Evolutionary conservation across 2,113 vertebrate species (phyloP).

Genomic region (Piaya cayana): DNA sequence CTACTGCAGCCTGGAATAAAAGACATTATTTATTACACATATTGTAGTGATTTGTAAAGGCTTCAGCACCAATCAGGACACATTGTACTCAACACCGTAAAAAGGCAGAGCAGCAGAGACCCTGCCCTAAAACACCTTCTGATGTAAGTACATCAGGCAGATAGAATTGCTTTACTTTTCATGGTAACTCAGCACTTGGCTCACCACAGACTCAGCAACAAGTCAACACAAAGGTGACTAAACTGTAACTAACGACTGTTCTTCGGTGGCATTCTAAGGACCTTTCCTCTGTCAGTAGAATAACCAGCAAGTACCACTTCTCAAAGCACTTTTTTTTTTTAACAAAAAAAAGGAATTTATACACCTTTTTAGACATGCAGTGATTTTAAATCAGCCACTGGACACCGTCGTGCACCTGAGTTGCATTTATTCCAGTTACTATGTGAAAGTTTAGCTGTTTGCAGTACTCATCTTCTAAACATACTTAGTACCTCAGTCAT

Average conservation of each 20-base stretch:
- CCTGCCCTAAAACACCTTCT: neutral
- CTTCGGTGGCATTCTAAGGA: neutral
- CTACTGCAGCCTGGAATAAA: neutral
- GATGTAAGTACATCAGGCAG: conserved; percentile 12
- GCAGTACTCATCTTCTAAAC: neutral
- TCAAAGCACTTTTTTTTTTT: neutral
- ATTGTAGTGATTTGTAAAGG: neutral
- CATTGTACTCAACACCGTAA: neutral
- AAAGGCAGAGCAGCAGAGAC: neutral
- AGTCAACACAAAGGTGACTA: neutral
- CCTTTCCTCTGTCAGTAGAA: neutral
- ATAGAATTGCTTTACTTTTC: conserved; percentile 22
- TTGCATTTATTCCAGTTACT: neutral
- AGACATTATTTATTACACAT: neutral
- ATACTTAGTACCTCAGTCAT: neutral
- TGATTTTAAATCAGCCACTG: neutral
- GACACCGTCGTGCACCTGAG: neutral
- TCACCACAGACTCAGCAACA: neutral
- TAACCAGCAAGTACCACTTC: neutral
- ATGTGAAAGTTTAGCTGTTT: neutral
- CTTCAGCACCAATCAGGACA: neutral
- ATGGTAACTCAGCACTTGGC: neutral
- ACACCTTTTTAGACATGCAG: neutral
- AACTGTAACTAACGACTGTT: neutral
- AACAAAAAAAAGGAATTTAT: neutral